Evolutionary conservation across 2,888 invertebrate genomes (phyloP).

Genomic region (Phasia obesa): DNA sequence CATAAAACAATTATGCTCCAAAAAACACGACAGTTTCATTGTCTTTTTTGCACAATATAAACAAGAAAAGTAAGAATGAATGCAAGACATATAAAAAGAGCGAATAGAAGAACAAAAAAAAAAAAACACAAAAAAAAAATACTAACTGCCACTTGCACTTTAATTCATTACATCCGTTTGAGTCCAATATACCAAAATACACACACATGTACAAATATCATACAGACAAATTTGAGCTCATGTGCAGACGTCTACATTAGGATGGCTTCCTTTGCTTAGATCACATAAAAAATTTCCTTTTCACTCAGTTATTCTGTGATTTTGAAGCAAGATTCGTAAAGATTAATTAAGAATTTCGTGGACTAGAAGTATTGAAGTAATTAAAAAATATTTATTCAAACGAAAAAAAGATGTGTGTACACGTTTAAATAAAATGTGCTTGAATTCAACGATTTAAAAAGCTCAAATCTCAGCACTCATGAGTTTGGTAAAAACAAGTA

Average conservation of each 20-base stretch:
- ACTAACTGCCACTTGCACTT: slow-evolving; percentile 70
- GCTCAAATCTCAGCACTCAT: too few species aligned
- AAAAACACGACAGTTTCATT: slow-evolving; percentile 70
- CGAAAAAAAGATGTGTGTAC: too few species aligned
- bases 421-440: too few species aligned
- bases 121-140: slow-evolving; percentile 57
- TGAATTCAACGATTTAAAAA: too few species aligned
- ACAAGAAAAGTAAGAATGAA: slow-evolving; percentile 61
- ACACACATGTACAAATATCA: background rate
- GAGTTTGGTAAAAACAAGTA: too few species aligned
- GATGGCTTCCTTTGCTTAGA: background rate
- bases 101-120: slow-evolving; percentile 31
- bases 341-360: too few species aligned
- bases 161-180: slow-evolving; percentile 71
- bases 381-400: too few species aligned
- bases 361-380: too few species aligned
- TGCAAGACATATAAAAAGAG: slow-evolving; percentile 33
- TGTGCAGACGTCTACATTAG: background rate
- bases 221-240: background rate
- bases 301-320: too few species aligned
- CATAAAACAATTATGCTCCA: slow-evolving; percentile 73
- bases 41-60: slow-evolving; percentile 61
- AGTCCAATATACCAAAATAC: slow-evolving; percentile 52
- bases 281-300: background rate
- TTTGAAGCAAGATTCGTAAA: too few species aligned